These are phyloP conservation scores for Nyctibius grandis DNA, from an alignment of 2,797 vertebrate genomes.

Conservation along the genomic window DNA sequence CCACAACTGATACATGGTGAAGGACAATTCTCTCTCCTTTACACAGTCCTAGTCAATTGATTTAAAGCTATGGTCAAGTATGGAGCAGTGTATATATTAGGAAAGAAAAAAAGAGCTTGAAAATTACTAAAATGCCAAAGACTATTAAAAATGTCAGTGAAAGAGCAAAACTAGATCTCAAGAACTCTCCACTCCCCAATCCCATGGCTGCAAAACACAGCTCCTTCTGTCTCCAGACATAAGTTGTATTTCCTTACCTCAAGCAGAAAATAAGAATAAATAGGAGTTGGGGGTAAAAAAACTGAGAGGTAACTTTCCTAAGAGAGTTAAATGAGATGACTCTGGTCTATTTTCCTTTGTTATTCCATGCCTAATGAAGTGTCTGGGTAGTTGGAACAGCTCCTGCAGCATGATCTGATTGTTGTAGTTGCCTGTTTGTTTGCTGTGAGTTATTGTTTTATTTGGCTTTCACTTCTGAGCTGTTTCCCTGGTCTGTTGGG, in stretches of 20 bases:
- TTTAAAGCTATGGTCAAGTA: background rate
- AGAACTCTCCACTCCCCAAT: background rate
- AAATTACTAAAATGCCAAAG: background rate
- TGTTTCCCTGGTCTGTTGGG: constrained; percentile 52
- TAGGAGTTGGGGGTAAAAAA: background rate
- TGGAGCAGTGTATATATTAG: background rate
- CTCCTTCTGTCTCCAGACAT: background rate
- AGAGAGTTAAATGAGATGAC: constrained; percentile 18
- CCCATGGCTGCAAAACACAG: background rate
- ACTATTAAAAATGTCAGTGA: background rate
- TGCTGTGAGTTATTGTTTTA: constrained; percentile 61
- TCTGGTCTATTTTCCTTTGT: constrained; percentile 42
- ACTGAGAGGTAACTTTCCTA: background rate
- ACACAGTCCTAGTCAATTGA: background rate
- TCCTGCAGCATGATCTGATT: constrained; percentile 49
- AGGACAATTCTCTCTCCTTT: background rate
- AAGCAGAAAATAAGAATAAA: background rate
- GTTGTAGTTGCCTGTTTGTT: constrained; percentile 52
- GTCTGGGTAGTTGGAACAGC: constrained; percentile 40
- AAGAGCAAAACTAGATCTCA: background rate
- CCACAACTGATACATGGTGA: accelerated
- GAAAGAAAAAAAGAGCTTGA: background rate
- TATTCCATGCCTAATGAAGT: constrained; percentile 56
- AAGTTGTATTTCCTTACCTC: background rate
- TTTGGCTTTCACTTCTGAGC: constrained; percentile 60